Base-by-base conservation (phyloP, 2,888 invertebrate genomes). In the Pyrochroa serraticornis region DNA sequence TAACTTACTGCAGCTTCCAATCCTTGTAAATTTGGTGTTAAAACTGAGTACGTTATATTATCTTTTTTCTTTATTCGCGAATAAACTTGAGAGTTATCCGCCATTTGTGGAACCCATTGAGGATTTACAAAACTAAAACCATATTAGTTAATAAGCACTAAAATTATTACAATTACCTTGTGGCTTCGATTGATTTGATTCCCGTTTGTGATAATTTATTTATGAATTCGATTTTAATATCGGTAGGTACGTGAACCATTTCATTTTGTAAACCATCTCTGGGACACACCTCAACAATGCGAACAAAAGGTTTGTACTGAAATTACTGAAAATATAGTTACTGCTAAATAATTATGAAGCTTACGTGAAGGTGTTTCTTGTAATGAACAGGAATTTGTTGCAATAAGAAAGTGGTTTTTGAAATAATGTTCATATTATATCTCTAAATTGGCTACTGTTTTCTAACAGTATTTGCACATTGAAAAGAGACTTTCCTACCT, bases 31-130 rank as follows among this genome's bases (percentile, higher is more conserved):
- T 99, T 99, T 7, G 99, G 99, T 7, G 97, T 92, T 5, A 99
- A 82, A 1, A 95, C 97, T 7, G 97, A 91, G 79, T 98, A 99
- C 32, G 86, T 85, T 1, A 96, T 84, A 10, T 85, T 87, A 0
- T 84, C 80, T 6, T 81, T 78, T 72, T 89, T 88, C 0, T 82
- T 81, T 47, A 97, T 89, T 48, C 83, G 84, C 56, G 81, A 82
- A 77, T 92, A 86, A 0, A 98, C 94, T 75, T 90, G 85, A 0
- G 79, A 75, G 68, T 92, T 92, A 79, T 99, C 98, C 13, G 89
- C 89, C 96, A 99, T 96, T 84, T 98, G 99, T 22, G 98, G 98
- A 8, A 99, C 90, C 98, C 97, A 98, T 85, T 97, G 97, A 5
- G 98, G 93, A 68, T 96, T 97, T 0, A 99, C 99, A 82, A 98